Conservation (phyloP, 2,888 invertebrate species). For the Phyllotreta cruciferae region DNA sequence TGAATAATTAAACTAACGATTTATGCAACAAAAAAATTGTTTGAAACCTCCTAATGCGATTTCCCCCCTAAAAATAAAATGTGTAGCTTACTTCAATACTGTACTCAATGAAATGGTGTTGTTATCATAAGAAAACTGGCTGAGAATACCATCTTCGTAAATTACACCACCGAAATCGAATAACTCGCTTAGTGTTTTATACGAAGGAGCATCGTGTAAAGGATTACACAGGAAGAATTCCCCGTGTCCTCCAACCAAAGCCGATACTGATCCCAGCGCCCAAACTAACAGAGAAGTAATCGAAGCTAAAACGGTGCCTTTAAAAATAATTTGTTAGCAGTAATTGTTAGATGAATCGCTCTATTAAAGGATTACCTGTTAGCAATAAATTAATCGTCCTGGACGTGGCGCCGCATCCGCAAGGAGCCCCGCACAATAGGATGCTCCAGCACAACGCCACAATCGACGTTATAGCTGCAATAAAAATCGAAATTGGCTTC, state of each 20-base stretch:
- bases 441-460: conserved; percentile 63
- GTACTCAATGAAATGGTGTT: conserved; percentile 35
- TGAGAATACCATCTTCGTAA: conserved; percentile 64
- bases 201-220: conserved; percentile 72
- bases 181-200: conserved; percentile 68
- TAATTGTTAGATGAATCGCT: too few species aligned
- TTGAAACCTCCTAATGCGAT: too few species aligned
- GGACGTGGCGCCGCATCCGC: conserved; percentile 55
- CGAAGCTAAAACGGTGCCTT: conserved; percentile 65
- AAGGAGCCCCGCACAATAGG: conserved; percentile 62
- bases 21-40: too few species aligned
- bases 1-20: too few species aligned
- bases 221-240: conserved; percentile 77
- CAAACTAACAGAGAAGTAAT: conserved; percentile 68
- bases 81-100: conserved; percentile 44
- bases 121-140: conserved; percentile 52
- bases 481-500: not conserved
- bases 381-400: conserved; percentile 56
- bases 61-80: too few species aligned
- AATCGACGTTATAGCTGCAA: conserved; percentile 60
- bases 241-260: conserved; percentile 71
- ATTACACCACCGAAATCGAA: conserved; percentile 73
- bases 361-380: conserved; percentile 37
- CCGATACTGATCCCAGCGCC: conserved; percentile 66
- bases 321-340: not conserved